Conservation (phyloP, 2,113 vertebrate species). For the Varanus salvator region DNA sequence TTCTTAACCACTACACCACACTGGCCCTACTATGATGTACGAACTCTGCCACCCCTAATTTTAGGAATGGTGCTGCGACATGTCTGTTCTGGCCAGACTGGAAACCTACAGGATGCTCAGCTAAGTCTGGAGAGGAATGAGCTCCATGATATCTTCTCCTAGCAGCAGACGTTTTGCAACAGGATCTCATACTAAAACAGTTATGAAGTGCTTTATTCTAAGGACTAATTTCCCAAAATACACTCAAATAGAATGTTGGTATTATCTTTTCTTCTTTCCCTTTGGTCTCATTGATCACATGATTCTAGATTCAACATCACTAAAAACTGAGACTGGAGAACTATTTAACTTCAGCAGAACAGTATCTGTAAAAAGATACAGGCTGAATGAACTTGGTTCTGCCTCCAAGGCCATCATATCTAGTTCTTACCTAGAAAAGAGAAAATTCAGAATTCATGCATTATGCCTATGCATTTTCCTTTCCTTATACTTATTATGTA, state of each 20-base stretch:
- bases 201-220: neutral
- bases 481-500: neutral
- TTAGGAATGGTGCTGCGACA: neutral
- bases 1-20: too few species aligned
- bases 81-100: neutral
- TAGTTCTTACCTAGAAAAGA: conserved; percentile 83
- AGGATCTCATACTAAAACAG: neutral
- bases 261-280: neutral
- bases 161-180: neutral
- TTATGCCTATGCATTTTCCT: neutral
- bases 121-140: neutral
- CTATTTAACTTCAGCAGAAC: accelerated
- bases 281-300: neutral
- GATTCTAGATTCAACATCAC: neutral
- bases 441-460: conserved; percentile 38
- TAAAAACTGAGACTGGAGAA: neutral
- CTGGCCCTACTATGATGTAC: too few species aligned
- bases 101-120: neutral
- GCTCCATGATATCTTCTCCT: neutral
- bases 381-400: conserved; percentile 94
- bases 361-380: conserved; percentile 87
- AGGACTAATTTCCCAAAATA: neutral
- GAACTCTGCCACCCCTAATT: neutral
- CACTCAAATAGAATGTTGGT: neutral
- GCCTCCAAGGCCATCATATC: conserved; percentile 94